Evolutionary conservation across 2,113 vertebrate species (phyloP).

Genomic region (Onychostoma macrolepis): DNA sequence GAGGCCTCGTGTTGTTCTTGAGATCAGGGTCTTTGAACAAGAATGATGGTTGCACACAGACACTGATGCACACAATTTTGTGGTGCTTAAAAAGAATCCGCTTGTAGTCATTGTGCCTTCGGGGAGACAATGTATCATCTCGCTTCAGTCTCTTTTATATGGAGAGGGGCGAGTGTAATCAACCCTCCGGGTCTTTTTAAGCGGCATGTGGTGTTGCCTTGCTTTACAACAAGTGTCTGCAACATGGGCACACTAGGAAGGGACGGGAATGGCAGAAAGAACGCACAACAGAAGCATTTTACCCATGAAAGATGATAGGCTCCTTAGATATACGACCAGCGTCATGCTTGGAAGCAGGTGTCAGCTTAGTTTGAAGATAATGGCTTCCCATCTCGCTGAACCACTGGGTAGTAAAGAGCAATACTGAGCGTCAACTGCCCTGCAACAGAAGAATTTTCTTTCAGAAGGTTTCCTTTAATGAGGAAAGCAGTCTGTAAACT

Average conservation of each 20-base stretch:
- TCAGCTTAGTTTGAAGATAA: slow-evolving; percentile 26
- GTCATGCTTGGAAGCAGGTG: slow-evolving; percentile 28
- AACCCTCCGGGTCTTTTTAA: slow-evolving; percentile 50
- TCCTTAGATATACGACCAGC: not conserved
- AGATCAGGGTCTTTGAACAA: slow-evolving; percentile 45
- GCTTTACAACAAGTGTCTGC: slow-evolving; percentile 56
- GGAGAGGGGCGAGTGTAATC: slow-evolving; percentile 53
- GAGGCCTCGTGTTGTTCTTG: slow-evolving; percentile 27
- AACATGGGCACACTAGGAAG: not conserved
- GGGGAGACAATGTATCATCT: slow-evolving; percentile 53
- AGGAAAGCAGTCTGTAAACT: slow-evolving; percentile 19
- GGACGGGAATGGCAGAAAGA: not conserved
- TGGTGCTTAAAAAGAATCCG: slow-evolving; percentile 29
- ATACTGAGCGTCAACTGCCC: not conserved
- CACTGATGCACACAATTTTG: slow-evolving; percentile 12
- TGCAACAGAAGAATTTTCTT: slow-evolving; percentile 26
- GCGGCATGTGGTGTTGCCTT: slow-evolving; percentile 51
- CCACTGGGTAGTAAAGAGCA: slow-evolving; percentile 14
- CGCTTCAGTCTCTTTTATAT: slow-evolving; percentile 61
- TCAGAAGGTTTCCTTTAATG: not conserved
- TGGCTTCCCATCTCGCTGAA: slow-evolving; percentile 6
- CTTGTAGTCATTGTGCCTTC: slow-evolving; percentile 41
- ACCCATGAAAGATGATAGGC: slow-evolving; percentile 16
- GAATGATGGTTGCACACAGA: slow-evolving; percentile 31
- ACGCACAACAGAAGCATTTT: not conserved